A percentile compares a stretch with the other conserved stretches of the same genome.
Conservation (phyloP, 2,888 invertebrate genomes). For the Mesodorylaimus sp. region DNA sequence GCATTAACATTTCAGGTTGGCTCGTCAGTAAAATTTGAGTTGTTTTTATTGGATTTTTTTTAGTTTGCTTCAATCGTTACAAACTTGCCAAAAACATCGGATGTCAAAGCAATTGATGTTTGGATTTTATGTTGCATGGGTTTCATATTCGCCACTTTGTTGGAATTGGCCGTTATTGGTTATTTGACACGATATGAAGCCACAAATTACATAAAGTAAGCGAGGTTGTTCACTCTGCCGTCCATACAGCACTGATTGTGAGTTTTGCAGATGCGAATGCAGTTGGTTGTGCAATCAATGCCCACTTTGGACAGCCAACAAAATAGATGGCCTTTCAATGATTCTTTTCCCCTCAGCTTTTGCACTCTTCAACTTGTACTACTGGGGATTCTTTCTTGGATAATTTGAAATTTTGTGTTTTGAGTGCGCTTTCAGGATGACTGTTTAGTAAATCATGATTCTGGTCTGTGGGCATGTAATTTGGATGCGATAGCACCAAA, state of each 20-base stretch:
- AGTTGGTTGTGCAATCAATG: slow-evolving; percentile 25
- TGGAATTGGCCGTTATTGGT: slow-evolving; percentile 17
- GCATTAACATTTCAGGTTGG: slow-evolving; percentile 16
- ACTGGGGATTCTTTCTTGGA: slow-evolving; percentile 26
- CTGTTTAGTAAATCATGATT: too few species aligned
- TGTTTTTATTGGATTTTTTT: not conserved
- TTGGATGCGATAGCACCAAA: too few species aligned
- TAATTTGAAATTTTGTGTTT: too few species aligned
- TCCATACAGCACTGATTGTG: not conserved
- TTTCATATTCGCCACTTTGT: slow-evolving; percentile 25
- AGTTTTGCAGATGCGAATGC: slow-evolving; percentile 18
- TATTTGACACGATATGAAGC: not conserved
- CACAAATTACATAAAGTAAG: not conserved
- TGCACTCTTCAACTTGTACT: slow-evolving; percentile 26
- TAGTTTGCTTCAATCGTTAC: not conserved
- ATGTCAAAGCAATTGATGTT: slow-evolving; percentile 6
- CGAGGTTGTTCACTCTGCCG: not conserved
- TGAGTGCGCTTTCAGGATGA: too few species aligned
- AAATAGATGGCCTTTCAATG: slow-evolving; percentile 23
- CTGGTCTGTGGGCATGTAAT: too few species aligned
- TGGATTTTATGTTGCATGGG: slow-evolving; percentile 28
- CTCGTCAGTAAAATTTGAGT: not conserved
- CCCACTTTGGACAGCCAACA: slow-evolving; percentile 25
- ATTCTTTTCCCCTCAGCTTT: slow-evolving; percentile 23
- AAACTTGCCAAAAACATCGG: not conserved